These are phyloP conservation scores for Carterocephalus palaemon DNA, from an alignment of 2,888 invertebrate species.

Conservation along the genomic window DNA sequence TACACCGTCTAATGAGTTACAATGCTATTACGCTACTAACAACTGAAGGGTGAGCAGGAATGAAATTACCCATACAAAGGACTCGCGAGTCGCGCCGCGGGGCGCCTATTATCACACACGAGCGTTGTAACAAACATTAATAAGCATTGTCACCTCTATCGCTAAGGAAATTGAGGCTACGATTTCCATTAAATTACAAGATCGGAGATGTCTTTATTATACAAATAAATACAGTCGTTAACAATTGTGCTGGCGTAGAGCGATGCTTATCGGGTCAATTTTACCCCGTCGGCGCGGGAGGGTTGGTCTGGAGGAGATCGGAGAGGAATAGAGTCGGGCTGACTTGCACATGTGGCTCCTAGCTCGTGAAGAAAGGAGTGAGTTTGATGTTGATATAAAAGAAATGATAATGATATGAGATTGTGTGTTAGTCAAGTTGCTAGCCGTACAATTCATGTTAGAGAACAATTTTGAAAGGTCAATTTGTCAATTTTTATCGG, in stretches of 20 bases:
- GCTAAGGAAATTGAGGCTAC: conserved; percentile 25
- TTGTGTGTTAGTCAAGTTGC: no score
- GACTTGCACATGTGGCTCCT: conserved; percentile 14
- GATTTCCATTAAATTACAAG: conserved; percentile 4
- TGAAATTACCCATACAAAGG: conserved; percentile 58
- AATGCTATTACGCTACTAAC: conserved; percentile 38
- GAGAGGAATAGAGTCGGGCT: conserved; percentile 12
- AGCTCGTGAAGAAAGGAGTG: conserved; percentile 13
- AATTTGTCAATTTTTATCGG: no score
- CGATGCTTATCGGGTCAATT: conserved; percentile 54
- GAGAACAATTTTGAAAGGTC: no score
- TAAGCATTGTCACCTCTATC: conserved; percentile 17
- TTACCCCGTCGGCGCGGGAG: conserved; percentile 32
- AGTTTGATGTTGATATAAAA: conserved; percentile 30
- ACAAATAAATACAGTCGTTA: conserved; percentile 44
- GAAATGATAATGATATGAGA: no score
- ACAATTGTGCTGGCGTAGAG: conserved; percentile 38
- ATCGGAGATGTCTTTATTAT: conserved; percentile 41
- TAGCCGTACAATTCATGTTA: no score
- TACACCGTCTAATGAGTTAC: conserved; percentile 53
- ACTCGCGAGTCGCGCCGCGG: conserved; percentile 48
- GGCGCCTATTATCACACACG: conserved; percentile 51
- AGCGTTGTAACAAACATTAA: conserved; percentile 14
- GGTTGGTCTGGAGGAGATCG: conserved; percentile 27
- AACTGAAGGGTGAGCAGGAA: conserved; percentile 44